Evolutionary conservation across 2,888 invertebrate genomes (phyloP), one percentile per base, ranked within the genome.

Genomic region (Antitype chi): DNA sequence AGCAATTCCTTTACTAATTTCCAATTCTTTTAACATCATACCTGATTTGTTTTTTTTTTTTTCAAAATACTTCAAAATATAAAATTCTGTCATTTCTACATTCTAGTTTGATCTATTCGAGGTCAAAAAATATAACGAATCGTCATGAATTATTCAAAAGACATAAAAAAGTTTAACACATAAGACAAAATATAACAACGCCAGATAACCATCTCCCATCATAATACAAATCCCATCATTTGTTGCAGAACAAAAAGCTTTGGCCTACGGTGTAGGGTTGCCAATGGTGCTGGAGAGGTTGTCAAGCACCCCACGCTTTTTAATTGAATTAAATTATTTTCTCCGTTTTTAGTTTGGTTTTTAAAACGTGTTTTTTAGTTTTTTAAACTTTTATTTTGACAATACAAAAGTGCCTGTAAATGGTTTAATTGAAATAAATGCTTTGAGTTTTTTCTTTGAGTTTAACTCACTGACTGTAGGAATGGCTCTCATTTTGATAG

Each of bases 181-280:
- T 79, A 43, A 70, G 70, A 80, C 80, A 80, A 74, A 66, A 78
- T 52, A 52, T 84, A 84, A 79, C 78, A 88, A 78, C 32, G 13
- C 7, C 6, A 70, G 86, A 80, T 84, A 77, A 52, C 7, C 64
- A 87, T 82, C 81, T 82, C 52, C 52, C 55, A 70, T 74, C 81
- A 84, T 47, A 71, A 25, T 74, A 87, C 63, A 79, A 66, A 86
- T 78, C 80, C 77, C 81, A 86, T 79, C 84, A 78, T 81, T 80
- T 80, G 79, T 78, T 38, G 74, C 49, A 60, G 77, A 76, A 79
- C 47, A 86, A 88, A 87, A 85, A 86, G 70, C 28, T 43, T 73
- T 17, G 62, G 20, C 38, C 47, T 49, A 57, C 32, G n/a, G 6
- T 38, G 0, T 69, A 84, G 87, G 85, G 85, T 59, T 81, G 73